Percentiles rank a stretch among this genome's conserved stretches.
phyloP scores from a whole-genome alignment of 35 echinoderm and acorn worm genomes.

The Lytechinus variegatus region DNA sequence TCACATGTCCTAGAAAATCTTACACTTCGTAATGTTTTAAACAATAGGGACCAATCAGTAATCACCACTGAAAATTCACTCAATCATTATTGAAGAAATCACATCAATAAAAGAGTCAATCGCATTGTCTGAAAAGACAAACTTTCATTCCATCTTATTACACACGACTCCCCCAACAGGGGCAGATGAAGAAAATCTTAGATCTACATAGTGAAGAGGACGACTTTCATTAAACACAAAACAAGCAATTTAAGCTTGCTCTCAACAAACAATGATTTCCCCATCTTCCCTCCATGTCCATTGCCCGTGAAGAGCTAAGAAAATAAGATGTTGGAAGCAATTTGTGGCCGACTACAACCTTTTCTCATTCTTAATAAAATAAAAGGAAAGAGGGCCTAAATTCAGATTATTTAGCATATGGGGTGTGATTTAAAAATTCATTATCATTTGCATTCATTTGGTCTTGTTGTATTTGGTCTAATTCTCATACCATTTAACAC shows the following conservation, averaged over 20 bases:
- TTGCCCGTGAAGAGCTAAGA: background rate
- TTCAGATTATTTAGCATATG: background rate
- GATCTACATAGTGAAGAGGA: background rate
- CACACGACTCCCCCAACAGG: background rate
- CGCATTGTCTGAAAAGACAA: conserved; percentile 5
- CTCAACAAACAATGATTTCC: conserved; percentile 44
- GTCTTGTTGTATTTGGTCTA: no score
- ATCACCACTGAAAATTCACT: background rate
- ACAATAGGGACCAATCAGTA: background rate
- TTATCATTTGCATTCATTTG: no score
- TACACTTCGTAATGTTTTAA: background rate
- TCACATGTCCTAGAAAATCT: background rate
- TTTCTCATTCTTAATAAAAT: background rate
- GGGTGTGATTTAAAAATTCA: background rate
- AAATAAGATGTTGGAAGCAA: conserved; percentile 34
- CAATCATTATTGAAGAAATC: background rate
- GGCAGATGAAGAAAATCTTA: background rate
- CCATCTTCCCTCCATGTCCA: background rate
- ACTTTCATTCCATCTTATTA: background rate
- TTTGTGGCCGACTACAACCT: background rate
- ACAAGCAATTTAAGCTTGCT: conserved; percentile 7
- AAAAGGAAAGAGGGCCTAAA: background rate
- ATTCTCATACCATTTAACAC: no score
- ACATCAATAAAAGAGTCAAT: background rate
- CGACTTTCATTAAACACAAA: conserved; percentile 5